Evolutionary conservation across 2,113 vertebrate species (phyloP).

Genomic region (Galeopterus variegatus): DNA sequence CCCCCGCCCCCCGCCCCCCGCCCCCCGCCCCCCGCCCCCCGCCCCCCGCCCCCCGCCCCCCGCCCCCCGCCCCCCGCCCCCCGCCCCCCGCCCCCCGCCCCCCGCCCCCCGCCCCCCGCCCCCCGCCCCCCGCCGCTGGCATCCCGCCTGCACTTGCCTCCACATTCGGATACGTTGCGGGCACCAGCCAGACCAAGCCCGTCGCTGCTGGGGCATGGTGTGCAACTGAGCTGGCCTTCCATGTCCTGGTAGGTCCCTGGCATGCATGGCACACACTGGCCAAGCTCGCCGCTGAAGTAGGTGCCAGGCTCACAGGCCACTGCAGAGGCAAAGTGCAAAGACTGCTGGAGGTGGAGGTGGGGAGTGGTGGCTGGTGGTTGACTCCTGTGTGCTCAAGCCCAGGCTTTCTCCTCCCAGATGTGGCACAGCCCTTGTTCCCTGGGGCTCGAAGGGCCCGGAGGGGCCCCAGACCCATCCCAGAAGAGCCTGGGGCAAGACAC

Average conservation of each 20-base stretch:
- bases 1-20: accelerated
- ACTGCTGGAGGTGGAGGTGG: neutral
- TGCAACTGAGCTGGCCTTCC: slow-evolving; percentile 95
- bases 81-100: accelerated
- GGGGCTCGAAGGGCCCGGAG: neutral
- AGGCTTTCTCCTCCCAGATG: neutral
- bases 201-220: slow-evolving; percentile 95
- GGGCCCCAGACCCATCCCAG: neutral
- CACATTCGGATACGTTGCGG: slow-evolving; percentile 95
- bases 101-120: neutral
- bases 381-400: neutral
- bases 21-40: accelerated
- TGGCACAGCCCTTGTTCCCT: neutral
- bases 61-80: accelerated
- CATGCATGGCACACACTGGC: slow-evolving; percentile 92
- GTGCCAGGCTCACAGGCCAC: slow-evolving; percentile 94
- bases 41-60: accelerated
- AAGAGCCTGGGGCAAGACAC: neutral
- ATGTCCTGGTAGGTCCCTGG: slow-evolving; percentile 96
- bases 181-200: slow-evolving; percentile 92
- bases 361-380: accelerated
- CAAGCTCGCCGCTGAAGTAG: slow-evolving; percentile 94
- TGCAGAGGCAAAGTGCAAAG: slow-evolving; percentile 84
- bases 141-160: slow-evolving; percentile 90
- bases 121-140: neutral